Percentiles rank a stretch among this genome's conserved stretches.
These are phyloP conservation scores for Stichodactyla helianthus DNA, from an alignment of 64 coral and sea anemone species.

Conservation along the genomic window DNA sequence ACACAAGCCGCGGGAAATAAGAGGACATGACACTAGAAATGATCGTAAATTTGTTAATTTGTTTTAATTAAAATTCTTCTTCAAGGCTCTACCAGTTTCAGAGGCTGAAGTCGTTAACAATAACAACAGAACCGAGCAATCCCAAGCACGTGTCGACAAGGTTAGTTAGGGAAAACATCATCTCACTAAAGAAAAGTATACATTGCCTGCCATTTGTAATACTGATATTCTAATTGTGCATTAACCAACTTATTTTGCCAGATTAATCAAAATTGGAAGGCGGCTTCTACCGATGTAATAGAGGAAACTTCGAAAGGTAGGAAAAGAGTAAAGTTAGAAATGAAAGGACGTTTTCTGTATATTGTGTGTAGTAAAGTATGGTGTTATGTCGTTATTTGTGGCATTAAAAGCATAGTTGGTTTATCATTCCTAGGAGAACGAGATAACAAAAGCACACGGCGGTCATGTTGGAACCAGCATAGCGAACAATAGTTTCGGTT, in stretches of 20 bases:
- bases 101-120: neutral
- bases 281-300: neutral
- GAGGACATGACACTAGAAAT: no score
- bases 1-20: no score
- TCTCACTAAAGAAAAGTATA: no score
- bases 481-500: neutral
- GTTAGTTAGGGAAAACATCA: neutral
- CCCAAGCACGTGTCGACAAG: neutral
- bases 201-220: no score
- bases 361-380: no score
- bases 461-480: no score
- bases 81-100: neutral
- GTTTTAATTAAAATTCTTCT: neutral
- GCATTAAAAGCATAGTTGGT: no score
- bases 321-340: neutral
- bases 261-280: constrained; percentile 50
- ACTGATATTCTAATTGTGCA: neutral
- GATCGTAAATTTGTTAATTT: neutral
- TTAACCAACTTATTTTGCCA: neutral
- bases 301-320: neutral
- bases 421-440: no score
- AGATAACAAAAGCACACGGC: no score
- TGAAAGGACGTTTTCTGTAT: neutral
- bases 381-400: no score
- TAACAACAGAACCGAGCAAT: neutral